These are phyloP conservation scores for Xylota sylvarum DNA, from an alignment of 2,888 invertebrate species.

Conservation along the genomic window DNA sequence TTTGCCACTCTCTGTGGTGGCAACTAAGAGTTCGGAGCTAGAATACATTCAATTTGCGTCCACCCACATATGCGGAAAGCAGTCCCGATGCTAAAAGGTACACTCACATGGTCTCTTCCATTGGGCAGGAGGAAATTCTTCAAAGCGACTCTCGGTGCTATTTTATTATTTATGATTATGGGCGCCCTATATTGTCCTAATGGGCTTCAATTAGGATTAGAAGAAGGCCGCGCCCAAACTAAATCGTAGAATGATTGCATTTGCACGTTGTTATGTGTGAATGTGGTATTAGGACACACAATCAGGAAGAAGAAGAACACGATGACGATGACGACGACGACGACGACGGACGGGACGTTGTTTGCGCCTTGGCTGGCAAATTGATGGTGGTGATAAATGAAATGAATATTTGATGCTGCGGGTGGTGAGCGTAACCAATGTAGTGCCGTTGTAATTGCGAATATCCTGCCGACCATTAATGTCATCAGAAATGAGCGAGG, in stretches of 20 bases:
- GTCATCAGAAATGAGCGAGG: conserved; percentile 40
- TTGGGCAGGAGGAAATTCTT: conserved; percentile 52
- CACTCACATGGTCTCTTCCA: conserved; percentile 23
- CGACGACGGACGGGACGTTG: not conserved
- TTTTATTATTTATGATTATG: conserved; percentile 85
- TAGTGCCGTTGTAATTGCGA: conserved; percentile 26
- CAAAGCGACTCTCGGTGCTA: conserved; percentile 69
- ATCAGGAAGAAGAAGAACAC: conserved; percentile 24
- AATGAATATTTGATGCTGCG: conserved; percentile 58
- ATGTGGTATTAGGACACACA: conserved; percentile 49
- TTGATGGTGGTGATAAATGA: conserved; percentile 58
- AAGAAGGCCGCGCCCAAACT: conserved; percentile 62
- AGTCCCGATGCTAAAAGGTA: conserved; percentile 37
- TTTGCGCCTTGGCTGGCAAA: not conserved
- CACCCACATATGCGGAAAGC: conserved; percentile 18
- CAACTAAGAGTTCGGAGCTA: conserved; percentile 15
- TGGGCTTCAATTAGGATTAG: conserved; percentile 84
- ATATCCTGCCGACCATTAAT: conserved; percentile 45
- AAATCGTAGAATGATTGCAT: conserved; percentile 80
- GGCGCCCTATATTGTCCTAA: conserved; percentile 83
- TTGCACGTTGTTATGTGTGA: conserved; percentile 78
- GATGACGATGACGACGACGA: too few species aligned
- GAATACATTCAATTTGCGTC: conserved; percentile 54
- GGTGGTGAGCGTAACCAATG: conserved; percentile 2
- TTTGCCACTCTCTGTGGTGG: conserved; percentile 47